Evolutionary conservation across 2,888 invertebrate genomes (phyloP).

Genomic region (Drosophila melanocephala): DNA sequence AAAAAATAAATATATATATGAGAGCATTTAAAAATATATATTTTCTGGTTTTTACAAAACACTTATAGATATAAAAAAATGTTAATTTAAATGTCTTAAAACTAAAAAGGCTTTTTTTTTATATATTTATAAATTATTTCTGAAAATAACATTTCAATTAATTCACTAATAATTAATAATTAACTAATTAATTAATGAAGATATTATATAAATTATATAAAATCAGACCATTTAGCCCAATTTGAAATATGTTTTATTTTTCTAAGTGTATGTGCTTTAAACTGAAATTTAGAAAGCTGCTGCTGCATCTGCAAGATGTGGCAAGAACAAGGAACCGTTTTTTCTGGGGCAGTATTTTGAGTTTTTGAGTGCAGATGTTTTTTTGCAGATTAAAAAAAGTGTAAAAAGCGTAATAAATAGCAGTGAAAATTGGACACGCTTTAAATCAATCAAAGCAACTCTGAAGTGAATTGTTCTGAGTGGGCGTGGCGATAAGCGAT

Average conservation of each 20-base stretch:
- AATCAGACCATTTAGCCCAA: background rate
- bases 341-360: background rate
- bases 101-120: background rate
- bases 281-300: background rate
- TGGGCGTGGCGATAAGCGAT: conserved; percentile 22
- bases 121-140: background rate
- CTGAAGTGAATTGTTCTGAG: background rate
- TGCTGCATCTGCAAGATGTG: background rate
- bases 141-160: background rate
- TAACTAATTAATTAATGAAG: too few species aligned
- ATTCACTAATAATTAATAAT: too few species aligned
- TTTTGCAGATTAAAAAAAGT: background rate
- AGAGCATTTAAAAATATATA: background rate
- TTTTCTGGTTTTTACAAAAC: background rate
- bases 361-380: background rate
- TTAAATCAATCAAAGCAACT: conserved; percentile 1
- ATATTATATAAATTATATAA: too few species aligned
- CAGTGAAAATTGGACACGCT: background rate
- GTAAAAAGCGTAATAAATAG: background rate
- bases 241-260: background rate
- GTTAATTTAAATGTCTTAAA: background rate
- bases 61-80: background rate
- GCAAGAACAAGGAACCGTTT: background rate
- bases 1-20: background rate
- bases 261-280: background rate